Percentiles rank a stretch among this genome's conserved stretches.
Evolutionary conservation across 1,140 invertebrate species (phyloP).

Genomic region (Nylanderia fulva): DNA sequence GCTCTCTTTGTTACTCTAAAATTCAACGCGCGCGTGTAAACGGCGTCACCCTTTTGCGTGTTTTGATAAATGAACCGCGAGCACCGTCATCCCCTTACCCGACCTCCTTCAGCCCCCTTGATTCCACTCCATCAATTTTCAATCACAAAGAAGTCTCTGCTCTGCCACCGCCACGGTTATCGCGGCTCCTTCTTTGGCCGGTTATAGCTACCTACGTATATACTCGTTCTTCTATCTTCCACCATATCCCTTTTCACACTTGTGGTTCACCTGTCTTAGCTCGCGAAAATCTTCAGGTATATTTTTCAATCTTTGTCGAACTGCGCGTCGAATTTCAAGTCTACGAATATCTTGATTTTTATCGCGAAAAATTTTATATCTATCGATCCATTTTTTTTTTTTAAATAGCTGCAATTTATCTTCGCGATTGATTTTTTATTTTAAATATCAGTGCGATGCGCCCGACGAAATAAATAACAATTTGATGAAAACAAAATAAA

Average conservation of each 20-base stretch:
- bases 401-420: not conserved
- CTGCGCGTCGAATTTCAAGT: not conserved
- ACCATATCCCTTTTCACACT: constrained; percentile 18
- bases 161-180: constrained; percentile 64
- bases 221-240: constrained; percentile 14
- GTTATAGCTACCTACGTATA: constrained; percentile 49
- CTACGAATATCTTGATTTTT: not conserved
- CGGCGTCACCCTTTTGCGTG: constrained; percentile 72
- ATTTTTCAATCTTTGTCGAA: constrained; percentile 1
- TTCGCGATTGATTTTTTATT: not conserved
- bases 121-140: constrained; percentile 85
- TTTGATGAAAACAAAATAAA: constrained; percentile 19
- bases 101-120: constrained; percentile 71
- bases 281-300: not conserved
- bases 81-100: constrained; percentile 68
- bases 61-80: constrained; percentile 80
- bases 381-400: not conserved
- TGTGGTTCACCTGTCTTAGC: constrained; percentile 1
- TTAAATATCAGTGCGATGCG: not conserved
- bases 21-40: constrained; percentile 65
- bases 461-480: not conserved
- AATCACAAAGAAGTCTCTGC: constrained; percentile 80
- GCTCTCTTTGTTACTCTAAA: constrained; percentile 33
- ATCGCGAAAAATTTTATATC: not conserved
- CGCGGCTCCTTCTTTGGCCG: constrained; percentile 65